phyloP scores from a whole-genome alignment of 2,888 invertebrate species.

The Bombylius major region DNA sequence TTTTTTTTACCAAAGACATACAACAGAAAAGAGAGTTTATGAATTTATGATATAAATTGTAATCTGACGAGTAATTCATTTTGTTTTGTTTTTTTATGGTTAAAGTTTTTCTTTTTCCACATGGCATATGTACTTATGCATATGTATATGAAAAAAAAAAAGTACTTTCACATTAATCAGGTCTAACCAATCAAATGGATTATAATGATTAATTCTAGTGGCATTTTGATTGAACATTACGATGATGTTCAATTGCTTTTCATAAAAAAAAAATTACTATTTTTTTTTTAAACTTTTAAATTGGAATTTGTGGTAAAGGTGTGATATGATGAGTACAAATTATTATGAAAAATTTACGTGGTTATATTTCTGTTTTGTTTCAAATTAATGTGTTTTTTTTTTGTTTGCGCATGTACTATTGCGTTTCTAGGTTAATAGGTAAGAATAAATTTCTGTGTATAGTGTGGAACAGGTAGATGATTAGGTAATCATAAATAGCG shows the following conservation, averaged over 20 bases:
- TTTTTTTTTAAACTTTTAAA: conserved; percentile 4
- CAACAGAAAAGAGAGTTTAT: no score
- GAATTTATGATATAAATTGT: no score
- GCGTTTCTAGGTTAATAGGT: conserved; percentile 12
- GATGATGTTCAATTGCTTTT: neutral
- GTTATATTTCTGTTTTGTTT: neutral
- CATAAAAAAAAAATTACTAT: neutral
- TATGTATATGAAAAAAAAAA: no score
- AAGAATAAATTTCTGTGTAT: conserved; percentile 4
- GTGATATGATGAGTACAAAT: conserved; percentile 2
- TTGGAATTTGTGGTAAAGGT: conserved; percentile 13
- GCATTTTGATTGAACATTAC: conserved; percentile 1
- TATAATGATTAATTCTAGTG: no score
- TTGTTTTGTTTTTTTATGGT: no score
- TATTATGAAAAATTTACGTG: neutral
- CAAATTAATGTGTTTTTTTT: neutral
- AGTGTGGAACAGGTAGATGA: neutral
- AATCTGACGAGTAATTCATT: no score
- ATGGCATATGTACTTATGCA: no score
- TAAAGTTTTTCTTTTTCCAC: no score
- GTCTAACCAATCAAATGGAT: no score
- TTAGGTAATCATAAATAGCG: neutral
- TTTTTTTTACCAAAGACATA: no score
- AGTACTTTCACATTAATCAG: no score
- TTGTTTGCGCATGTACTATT: neutral